Evolutionary conservation across 2,888 invertebrate species (phyloP).

Genomic region (Dascillus cervinus): DNA sequence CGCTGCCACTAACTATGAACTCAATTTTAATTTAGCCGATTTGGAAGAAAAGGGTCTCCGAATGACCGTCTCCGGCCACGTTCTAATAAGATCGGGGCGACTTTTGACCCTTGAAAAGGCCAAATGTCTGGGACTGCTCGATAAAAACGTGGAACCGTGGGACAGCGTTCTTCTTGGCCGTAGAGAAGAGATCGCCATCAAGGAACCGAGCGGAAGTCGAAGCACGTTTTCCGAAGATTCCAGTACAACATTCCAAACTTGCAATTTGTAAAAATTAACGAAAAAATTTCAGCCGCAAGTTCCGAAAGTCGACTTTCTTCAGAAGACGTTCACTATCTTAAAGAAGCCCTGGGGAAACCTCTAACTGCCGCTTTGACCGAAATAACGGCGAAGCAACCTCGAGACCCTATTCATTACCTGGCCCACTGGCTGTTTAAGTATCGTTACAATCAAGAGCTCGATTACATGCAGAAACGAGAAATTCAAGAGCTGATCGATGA

Average conservation of each 20-base stretch:
- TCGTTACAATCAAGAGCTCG: conserved; percentile 40
- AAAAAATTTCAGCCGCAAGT: not conserved
- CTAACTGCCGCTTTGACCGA: conserved; percentile 42
- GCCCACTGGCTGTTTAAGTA: conserved; percentile 46
- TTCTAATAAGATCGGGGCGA: conserved; percentile 31
- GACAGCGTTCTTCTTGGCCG: not conserved
- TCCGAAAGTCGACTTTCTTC: not conserved
- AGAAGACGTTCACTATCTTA: conserved; percentile 37
- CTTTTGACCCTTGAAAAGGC: conserved; percentile 32
- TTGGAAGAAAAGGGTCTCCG: conserved; percentile 28
- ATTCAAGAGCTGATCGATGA: conserved; percentile 32
- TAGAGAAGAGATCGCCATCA: too few species aligned
- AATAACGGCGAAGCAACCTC: conserved; percentile 41
- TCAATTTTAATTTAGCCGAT: conserved; percentile 18
- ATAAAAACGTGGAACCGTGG: conserved; percentile 16
- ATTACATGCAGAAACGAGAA: conserved; percentile 30
- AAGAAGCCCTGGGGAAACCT: conserved; percentile 35
- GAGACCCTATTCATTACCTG: conserved; percentile 44
- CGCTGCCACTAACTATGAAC: too few species aligned
- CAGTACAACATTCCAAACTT: too few species aligned
- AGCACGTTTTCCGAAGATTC: conserved; percentile 2
- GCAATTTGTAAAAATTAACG: too few species aligned
- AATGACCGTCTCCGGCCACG: conserved; percentile 29
- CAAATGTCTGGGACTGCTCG: conserved; percentile 27
- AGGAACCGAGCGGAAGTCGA: too few species aligned